Evolutionary conservation across 2,797 vertebrate species (phyloP), one percentile per base, ranked within the genome.

Genomic region (Gallinago nigripennis): DNA sequence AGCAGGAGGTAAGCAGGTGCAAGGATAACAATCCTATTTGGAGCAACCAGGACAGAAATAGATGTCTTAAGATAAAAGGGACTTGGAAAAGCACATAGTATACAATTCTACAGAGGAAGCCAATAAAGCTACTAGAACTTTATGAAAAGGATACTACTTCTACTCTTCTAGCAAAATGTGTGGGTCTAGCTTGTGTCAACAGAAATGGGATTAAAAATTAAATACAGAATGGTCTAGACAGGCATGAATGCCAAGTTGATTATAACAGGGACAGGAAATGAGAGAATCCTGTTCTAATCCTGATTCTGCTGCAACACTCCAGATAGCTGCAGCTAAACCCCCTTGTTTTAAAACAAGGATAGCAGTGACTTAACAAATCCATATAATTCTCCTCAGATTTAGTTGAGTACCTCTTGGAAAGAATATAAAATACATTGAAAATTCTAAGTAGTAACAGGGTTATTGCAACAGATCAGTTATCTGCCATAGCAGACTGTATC

Each of bases 271-370:
- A 60, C 91, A 82, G 90, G 80, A 95, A 94, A 85, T 0, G 11
- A 86, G 85, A 66, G 69, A 95, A 88, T 93, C 80, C 80, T 82
- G 21, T 69, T 88, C 82, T 96, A 91, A 96, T 96, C 91, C 88
- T 19, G 61, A 79, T 71, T 86, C 50, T 83, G 50, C 63, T 66
- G 57, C 3, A 81, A 63, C 50, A 35, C 20, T 45, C 21, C 71
- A 92, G 81, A 95, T 72, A 79, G 41, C 46, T 66, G 39, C 46
- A 58, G 80, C 46, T 95, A 81, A 93, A 75, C 11, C 30, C 10
- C 19, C 73, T 66, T 76, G 73, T 84, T 93, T 92, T 82, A 81
- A 83, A 91, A 76, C 28, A 88, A 57, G 48, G 46, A 37, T 92
- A 91, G 70, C 19, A 60, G 46, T 31, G 50, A 57, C 80, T 90